Conservation (phyloP, 1,140 invertebrate species). For the Drosophila pseudoananassae region DNA sequence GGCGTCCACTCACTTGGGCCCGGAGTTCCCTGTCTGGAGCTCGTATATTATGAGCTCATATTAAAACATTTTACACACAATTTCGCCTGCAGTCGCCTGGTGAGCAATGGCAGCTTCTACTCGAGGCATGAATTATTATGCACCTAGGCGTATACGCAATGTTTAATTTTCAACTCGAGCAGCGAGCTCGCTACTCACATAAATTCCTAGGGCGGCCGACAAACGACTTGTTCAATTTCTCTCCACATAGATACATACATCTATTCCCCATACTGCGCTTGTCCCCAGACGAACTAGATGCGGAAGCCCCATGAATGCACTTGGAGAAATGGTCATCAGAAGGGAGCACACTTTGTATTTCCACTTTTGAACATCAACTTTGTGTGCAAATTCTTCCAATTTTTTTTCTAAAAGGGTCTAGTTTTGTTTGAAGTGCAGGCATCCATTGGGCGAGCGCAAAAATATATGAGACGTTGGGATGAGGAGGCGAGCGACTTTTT, state of each 20-base stretch:
- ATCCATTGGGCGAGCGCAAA: slow-evolving; percentile 12
- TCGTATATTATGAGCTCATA: slow-evolving; percentile 80
- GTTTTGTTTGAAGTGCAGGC: slow-evolving; percentile 5
- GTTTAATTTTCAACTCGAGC: slow-evolving; percentile 80
- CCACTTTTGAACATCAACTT: too few relatives aligned
- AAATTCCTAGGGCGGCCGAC: slow-evolving; percentile 74
- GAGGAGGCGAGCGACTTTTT: slow-evolving; percentile 35
- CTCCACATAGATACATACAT: slow-evolving; percentile 49
- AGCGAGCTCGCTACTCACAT: slow-evolving; percentile 58
- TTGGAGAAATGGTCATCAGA: not conserved
- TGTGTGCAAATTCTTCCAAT: too few relatives aligned
- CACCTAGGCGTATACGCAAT: slow-evolving; percentile 83
- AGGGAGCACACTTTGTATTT: not conserved
- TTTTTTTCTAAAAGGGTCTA: too few relatives aligned
- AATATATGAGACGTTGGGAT: slow-evolving; percentile 18
- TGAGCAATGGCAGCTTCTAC: slow-evolving; percentile 42
- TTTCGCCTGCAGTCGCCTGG: slow-evolving; percentile 63
- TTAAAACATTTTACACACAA: slow-evolving; percentile 83
- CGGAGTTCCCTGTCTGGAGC: slow-evolving; percentile 35
- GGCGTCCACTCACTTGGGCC: slow-evolving; percentile 28
- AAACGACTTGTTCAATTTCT: slow-evolving; percentile 82
- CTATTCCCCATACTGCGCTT: slow-evolving; percentile 28
- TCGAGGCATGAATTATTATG: slow-evolving; percentile 76
- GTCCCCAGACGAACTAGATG: slow-evolving; percentile 31
- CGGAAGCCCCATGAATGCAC: slow-evolving; percentile 15